phyloP scores from a whole-genome alignment of 2,888 invertebrate species.

The Drosophila seclusa region DNA sequence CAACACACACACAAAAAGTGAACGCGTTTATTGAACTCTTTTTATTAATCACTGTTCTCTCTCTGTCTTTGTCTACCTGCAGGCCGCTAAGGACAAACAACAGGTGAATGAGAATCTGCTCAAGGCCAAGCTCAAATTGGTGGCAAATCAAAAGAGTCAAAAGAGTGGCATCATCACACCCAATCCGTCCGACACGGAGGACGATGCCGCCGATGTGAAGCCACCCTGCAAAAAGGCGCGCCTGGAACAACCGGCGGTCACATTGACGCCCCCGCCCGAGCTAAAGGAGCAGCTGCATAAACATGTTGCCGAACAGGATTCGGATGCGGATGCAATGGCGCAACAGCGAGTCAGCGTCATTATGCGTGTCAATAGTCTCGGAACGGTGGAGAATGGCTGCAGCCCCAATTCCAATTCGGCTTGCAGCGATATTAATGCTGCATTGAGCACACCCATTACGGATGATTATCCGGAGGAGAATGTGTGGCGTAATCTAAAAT shows the following conservation, averaged over 20 bases:
- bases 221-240: slow-evolving; percentile 85
- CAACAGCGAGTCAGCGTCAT: slow-evolving; percentile 90
- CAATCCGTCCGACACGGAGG: slow-evolving; percentile 94
- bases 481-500: slow-evolving; percentile 84
- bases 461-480: slow-evolving; percentile 82
- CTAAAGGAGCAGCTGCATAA: slow-evolving; percentile 84
- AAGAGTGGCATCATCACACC: slow-evolving; percentile 88
- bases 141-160: slow-evolving; percentile 64
- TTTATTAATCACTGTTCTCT: slow-evolving; percentile 43
- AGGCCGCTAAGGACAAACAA: slow-evolving; percentile 71
- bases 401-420: slow-evolving; percentile 50
- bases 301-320: slow-evolving; percentile 61
- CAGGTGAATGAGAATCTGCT: slow-evolving; percentile 77
- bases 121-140: slow-evolving; percentile 77
- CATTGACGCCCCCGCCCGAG: slow-evolving; percentile 84
- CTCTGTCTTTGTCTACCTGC: slow-evolving; percentile 4
- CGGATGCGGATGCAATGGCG: slow-evolving; percentile 42
- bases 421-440: slow-evolving; percentile 21
- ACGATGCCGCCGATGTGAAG: slow-evolving; percentile 87
- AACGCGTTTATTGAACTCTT: slow-evolving; percentile 48
- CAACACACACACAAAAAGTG: slow-evolving; percentile 49
- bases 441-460: slow-evolving; percentile 43
- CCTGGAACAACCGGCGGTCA: slow-evolving; percentile 72
- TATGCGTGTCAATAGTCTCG: slow-evolving; percentile 93
- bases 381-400: slow-evolving; percentile 85